Evolutionary conservation across 2,888 invertebrate species (phyloP), one percentile per base, ranked within the genome.

Genomic region (Bhutanitis thaidina): DNA sequence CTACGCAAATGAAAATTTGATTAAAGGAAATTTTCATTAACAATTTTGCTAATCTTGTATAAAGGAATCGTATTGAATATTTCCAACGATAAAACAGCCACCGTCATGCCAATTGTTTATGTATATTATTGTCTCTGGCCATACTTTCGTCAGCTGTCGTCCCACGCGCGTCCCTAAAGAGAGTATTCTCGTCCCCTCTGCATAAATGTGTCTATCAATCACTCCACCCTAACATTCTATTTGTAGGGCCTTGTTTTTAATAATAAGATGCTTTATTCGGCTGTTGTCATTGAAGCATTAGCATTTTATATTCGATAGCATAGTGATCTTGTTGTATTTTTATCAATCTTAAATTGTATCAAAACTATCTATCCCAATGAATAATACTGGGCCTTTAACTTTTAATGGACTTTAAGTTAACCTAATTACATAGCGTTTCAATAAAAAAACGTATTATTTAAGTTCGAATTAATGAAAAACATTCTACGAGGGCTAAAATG

Each of bases 121-220:
- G 55, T 57, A 61, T 63, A 46, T 52, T 30, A 36, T 52, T 9
- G 55, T 52, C 60, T 66, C 74, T 61, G 56, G 56, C 60, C 58
- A 54, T 56, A 35, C 47, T 43, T 32, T 43, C 27, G 16, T 47
- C 46, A 59, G 57, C 64, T 58, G 52, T 57, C 60, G 56, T 55
- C 83, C 83, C 77, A 84, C 83, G 78, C 79, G 57, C 61, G 64
- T 62, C 54, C 52, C n/a, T n/a, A n/a, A 45, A 57, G 63, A 58
- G 70, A 72, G 70, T 78, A 80, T 77, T 75, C 54, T 56, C 53
- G 57, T 46, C 56, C 58, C 57, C 55, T 59, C 61, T 63, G 65
- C 58, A 50, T 61, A 58, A 58, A 60, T 55, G 56, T 56, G 59
- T 58, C 61, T 61, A 64, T 71, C 69, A 69, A 69, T 66, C 64